These are phyloP conservation scores for Tachina lurida DNA, from an alignment of 2,888 invertebrate genomes.

Conservation along the genomic window DNA sequence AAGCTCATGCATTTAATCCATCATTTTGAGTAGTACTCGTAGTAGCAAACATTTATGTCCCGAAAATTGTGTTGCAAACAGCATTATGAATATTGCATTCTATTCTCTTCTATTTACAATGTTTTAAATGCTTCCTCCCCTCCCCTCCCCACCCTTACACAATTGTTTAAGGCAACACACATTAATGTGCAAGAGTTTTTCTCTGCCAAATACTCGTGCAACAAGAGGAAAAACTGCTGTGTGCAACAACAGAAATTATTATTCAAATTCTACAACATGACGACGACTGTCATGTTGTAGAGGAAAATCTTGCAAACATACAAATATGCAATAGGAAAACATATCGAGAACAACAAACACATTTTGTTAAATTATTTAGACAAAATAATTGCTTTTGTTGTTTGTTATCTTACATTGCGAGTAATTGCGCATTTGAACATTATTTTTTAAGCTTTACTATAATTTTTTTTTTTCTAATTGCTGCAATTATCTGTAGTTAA, in stretches of 20 bases:
- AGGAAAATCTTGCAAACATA: conserved; percentile 4
- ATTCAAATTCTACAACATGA: conserved; percentile 23
- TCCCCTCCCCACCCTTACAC: neutral
- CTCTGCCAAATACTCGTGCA: conserved; percentile 32
- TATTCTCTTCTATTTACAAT: conserved; percentile 2
- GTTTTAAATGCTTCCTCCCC: neutral
- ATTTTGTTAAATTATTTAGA: conserved; percentile 48
- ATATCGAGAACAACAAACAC: conserved; percentile 6
- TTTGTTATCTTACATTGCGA: neutral
- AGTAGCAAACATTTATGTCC: conserved; percentile 34
- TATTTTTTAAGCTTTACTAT: neutral
- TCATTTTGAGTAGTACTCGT: conserved; percentile 27
- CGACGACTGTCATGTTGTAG: conserved; percentile 24
- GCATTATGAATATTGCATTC: conserved; percentile 39
- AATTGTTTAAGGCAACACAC: conserved; percentile 18
- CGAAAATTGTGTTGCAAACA: conserved; percentile 40
- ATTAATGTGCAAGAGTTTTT: conserved; percentile 2
- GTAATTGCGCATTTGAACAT: conserved; percentile 37
- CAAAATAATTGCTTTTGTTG: conserved; percentile 39
- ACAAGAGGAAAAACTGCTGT: conserved; percentile 40
- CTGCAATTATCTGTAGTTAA: conserved; percentile 47
- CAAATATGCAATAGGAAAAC: conserved; percentile 8
- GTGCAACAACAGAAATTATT: conserved; percentile 16
- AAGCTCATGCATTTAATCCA: conserved; percentile 44
- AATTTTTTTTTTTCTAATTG: conserved; percentile 24